A percentile compares a stretch with the other conserved stretches of the same genome.
These are phyloP conservation scores for Cheilosia vulpina DNA, from an alignment of 2,888 invertebrate genomes.

Conservation along the genomic window DNA sequence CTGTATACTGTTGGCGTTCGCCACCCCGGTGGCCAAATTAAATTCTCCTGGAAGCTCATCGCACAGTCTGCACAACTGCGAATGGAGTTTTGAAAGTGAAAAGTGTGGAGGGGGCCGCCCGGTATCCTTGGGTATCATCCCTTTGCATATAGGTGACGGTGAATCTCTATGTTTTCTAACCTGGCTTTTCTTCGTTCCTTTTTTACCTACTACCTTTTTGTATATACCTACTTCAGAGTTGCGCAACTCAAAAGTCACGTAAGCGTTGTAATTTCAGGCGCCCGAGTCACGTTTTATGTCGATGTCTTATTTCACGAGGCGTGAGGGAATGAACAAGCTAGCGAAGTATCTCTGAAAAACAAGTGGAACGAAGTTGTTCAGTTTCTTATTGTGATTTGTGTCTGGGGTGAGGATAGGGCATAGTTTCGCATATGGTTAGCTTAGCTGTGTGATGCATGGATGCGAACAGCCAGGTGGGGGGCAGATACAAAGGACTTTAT, in stretches of 20 bases:
- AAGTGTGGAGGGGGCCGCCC: neutral
- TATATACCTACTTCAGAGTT: neutral
- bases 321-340: slow-evolving; percentile 22
- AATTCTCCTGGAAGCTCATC: slow-evolving; percentile 31
- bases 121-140: slow-evolving; percentile 6
- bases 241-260: slow-evolving; percentile 53
- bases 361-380: slow-evolving; percentile 8
- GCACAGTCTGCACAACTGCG: slow-evolving; percentile 5
- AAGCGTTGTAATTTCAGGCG: slow-evolving; percentile 45
- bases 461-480: neutral
- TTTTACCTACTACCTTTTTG: neutral
- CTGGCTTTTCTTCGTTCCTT: neutral
- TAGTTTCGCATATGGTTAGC: neutral
- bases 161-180: slow-evolving; percentile 36
- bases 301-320: slow-evolving; percentile 62
- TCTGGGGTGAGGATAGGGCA: neutral
- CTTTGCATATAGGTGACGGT: slow-evolving; percentile 6
- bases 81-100: slow-evolving; percentile 4
- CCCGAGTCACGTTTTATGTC: slow-evolving; percentile 61
- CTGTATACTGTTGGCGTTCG: neutral
- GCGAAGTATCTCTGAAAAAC: slow-evolving; percentile 8
- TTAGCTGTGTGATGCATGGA: neutral
- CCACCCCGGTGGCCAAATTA: slow-evolving; percentile 25
- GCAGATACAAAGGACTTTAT: slow-evolving; percentile 14
- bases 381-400: slow-evolving; percentile 4